Base-by-base conservation (phyloP, 1,140 invertebrate genomes). In the Agrypnia vestita region DNA sequence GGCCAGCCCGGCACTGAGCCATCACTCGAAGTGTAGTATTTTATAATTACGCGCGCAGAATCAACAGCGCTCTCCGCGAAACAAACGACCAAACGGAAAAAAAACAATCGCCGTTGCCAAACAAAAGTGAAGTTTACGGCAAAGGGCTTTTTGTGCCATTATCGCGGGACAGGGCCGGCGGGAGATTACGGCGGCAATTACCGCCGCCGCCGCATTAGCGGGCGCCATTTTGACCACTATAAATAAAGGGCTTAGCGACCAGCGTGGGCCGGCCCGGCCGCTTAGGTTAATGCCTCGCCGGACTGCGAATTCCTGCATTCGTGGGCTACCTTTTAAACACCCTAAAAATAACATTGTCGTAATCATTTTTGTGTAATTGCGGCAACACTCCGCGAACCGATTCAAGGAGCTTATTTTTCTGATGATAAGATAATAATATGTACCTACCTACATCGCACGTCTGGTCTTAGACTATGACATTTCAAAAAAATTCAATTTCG, bases 121-220 rank as follows among this genome's bases (percentile, higher is more conserved):
- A 17, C 55, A 59, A 59, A 15, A 59, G 55, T 59, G 55, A 59
- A 21, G 11, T 21, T 59, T 59, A 59, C 21, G 55, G 55, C 55
- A 17, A 59, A 59, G 55, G 55, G 55, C 21, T 59, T 56, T n/a
- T 59, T 59, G 55, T 59, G 55, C 15, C 15, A 59, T 59, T 59
- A 59, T 59, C 55, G 55, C 61, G 19, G 19, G 61, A n/a, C 49
- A 15, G 49, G 35, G 19, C n/a, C 61, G n/a, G 61, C n/a, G 13
- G 61, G 61, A 64, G 61, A 64, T 64, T 64, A 64, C 61, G 35
- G 21, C 61, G 61, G 61, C 61, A 64, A 64, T 64, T 64, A 64
- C 35, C n/a, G 35, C 10, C 19, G 61, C 61, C 61, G 13, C n/a
- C 19, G 61, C 61, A 64, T 64, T 64, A 64, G 61, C 61, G 61